Conservation (phyloP, 2,888 invertebrate species). For the Eueremaeus valkanovi region DNA sequence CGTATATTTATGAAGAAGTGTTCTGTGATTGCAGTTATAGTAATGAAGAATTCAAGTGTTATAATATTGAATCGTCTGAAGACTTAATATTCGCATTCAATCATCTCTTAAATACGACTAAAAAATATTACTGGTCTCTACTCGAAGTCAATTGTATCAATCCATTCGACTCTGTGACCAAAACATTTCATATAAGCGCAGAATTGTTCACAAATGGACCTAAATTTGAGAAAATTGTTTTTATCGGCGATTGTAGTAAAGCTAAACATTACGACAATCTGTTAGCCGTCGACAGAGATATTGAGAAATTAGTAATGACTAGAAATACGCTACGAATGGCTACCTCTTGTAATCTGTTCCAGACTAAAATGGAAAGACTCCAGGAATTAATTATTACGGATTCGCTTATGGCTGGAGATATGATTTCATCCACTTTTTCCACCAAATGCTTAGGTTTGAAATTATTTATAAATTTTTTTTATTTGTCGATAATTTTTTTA, state of each 20-base stretch:
- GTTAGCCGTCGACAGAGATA: slow-evolving; percentile 38
- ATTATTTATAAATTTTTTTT: too few relatives aligned
- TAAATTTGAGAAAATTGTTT: slow-evolving; percentile 31
- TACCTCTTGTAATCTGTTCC: slow-evolving; percentile 37
- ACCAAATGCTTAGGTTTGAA: slow-evolving; percentile 37
- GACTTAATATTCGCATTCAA: slow-evolving; percentile 36
- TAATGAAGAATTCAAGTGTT: slow-evolving; percentile 25
- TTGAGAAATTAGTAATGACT: slow-evolving; percentile 25
- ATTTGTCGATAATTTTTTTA: too few relatives aligned
- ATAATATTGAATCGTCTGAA: slow-evolving; percentile 33
- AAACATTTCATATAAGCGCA: slow-evolving; percentile 37
- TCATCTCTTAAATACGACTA: slow-evolving; percentile 36
- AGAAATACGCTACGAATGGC: slow-evolving; percentile 35
- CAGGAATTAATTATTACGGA: slow-evolving; percentile 32
- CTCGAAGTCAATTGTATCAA: slow-evolving; percentile 37
- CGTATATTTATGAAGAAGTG: slow-evolving; percentile 36
- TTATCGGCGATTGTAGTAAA: slow-evolving; percentile 39
- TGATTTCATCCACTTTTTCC: slow-evolving; percentile 39
- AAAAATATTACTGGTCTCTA: slow-evolving; percentile 29
- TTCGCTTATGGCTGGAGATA: slow-evolving; percentile 38
- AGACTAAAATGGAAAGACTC: slow-evolving; percentile 37
- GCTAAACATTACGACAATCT: slow-evolving; percentile 40
- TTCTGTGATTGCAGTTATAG: slow-evolving; percentile 37
- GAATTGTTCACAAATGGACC: slow-evolving; percentile 40
- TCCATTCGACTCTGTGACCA: slow-evolving; percentile 18